Evolutionary conservation across 2,113 vertebrate genomes (phyloP), one percentile per base, ranked within the genome.

Genomic region (Taurulus bubalis): DNA sequence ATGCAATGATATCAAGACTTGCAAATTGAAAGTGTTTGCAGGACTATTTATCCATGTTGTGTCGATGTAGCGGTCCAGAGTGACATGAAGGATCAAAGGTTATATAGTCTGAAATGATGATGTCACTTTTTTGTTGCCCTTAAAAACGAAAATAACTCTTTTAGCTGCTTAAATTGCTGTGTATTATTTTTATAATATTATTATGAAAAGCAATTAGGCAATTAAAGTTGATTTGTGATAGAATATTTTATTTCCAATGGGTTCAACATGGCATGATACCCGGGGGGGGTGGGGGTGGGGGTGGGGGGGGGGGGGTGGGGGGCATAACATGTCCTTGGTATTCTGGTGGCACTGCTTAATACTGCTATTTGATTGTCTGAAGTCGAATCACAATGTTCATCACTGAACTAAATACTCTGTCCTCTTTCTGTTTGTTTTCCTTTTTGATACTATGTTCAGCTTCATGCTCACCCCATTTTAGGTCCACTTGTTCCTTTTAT

Each of bases 401-500:
- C 24, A 14, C 11, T 45, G 16, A 42, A 63, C 75, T 51, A 9
- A 51, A 51, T n/a, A 10, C 24, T 58, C 42, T 34, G n/a, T 53
- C 9, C 18, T 22, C 62, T 60, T 62, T 10, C 11, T 12, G 6
- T 68, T 77, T 65, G 28, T 42, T 71, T 63, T 63, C 4, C 16
- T 62, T 38, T 73, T 74, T 6, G n/a, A 7, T 45, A 4, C 69
- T 73, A 15, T 28, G 15, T 40, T 74, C 40, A 42, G 8, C 28
- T 79, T 65, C 18, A 67, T 22, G 40, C 60, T 72, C 14, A 36
- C 9, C 24, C 67, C 60, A 56, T 73, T 83, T 73, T 73, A 5
- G 8, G 3, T 79, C 78, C 65, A 64, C 65, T 71, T 47, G 51
- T 20, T 20, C 36, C 71, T 49, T 64, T 76, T 82, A 75, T 72